Percentiles rank a stretch among this genome's conserved stretches.
phyloP scores from a whole-genome alignment of 2,113 vertebrate species.

The Bubo blakistoni region DNA sequence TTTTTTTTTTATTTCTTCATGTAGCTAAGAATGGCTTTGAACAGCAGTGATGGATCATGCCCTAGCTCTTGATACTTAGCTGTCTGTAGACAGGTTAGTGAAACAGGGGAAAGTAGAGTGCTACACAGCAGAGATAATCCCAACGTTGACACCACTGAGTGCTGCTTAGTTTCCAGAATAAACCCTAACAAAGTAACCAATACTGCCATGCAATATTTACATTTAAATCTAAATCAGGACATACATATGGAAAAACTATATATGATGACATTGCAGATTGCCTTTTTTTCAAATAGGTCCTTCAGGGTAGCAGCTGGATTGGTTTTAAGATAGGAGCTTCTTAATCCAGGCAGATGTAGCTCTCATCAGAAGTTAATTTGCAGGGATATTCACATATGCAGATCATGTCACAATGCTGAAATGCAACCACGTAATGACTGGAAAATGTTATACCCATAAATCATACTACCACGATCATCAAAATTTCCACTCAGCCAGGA shows the following conservation, averaged over 20 bases:
- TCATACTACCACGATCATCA: slow-evolving; percentile 89
- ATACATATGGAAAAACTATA: background rate
- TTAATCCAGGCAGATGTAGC: slow-evolving; percentile 92
- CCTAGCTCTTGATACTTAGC: background rate
- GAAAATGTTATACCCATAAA: slow-evolving; percentile 90
- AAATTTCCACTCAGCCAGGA: slow-evolving; percentile 93
- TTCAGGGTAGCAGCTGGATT: slow-evolving; percentile 79
- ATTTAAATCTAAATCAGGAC: background rate
- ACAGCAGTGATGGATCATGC: background rate
- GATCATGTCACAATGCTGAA: slow-evolving; percentile 89
- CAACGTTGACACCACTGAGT: background rate
- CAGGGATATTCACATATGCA: slow-evolving; percentile 93
- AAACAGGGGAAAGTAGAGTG: background rate
- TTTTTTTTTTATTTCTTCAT: background rate
- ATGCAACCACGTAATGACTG: slow-evolving; percentile 89
- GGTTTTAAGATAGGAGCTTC: slow-evolving; percentile 75
- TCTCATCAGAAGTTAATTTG: slow-evolving; percentile 88
- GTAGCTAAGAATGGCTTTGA: background rate
- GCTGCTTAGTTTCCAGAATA: background rate
- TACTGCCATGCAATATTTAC: background rate
- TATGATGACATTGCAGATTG: slow-evolving; percentile 35
- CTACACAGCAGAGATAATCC: background rate
- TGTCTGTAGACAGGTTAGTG: background rate
- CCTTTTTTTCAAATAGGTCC: slow-evolving; percentile 28
- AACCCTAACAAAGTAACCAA: background rate